A percentile compares a stretch with the other conserved stretches of the same genome.
These are phyloP conservation scores for Nothobranchius furzeri DNA, from an alignment of 2,113 vertebrate genomes.

Conservation along the genomic window DNA sequence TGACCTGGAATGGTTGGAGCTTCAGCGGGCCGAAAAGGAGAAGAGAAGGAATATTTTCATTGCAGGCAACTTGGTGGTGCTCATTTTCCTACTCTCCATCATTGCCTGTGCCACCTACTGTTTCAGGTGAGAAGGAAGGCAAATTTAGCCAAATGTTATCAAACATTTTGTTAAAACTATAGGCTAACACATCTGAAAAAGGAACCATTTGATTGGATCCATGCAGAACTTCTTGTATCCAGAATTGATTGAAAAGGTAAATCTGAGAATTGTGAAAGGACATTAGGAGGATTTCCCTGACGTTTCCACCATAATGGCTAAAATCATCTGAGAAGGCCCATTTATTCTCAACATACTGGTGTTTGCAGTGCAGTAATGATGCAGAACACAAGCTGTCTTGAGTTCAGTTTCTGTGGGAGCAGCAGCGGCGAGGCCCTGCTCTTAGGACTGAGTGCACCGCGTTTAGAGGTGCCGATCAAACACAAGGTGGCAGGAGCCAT, in stretches of 20 bases:
- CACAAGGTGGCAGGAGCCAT: conserved; percentile 39
- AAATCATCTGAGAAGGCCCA: neutral
- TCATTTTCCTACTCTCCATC: conserved; percentile 79
- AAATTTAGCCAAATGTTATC: neutral
- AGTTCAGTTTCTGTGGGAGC: conserved; percentile 2
- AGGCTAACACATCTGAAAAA: too few relatives aligned
- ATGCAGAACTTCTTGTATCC: fast-evolving
- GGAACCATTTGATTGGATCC: neutral
- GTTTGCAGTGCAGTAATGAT: neutral
- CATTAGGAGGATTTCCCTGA: neutral
- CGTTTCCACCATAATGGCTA: conserved; percentile 3
- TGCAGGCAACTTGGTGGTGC: conserved; percentile 54
- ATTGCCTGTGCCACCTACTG: conserved; percentile 74
- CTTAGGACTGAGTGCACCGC: conserved; percentile 35
- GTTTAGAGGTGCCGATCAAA: conserved; percentile 62
- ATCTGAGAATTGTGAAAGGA: neutral
- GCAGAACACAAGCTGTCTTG: neutral
- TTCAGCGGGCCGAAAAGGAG: conserved; percentile 74
- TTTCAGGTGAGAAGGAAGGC: conserved; percentile 78
- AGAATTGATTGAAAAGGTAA: neutral
- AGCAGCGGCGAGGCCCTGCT: conserved; percentile 1
- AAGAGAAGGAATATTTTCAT: conserved; percentile 78
- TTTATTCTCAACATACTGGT: neutral
- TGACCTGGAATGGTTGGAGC: conserved; percentile 90
- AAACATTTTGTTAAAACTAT: neutral